Base-by-base conservation (phyloP, 2,797 vertebrate genomes). In the Leptatherina wallacei region DNA sequence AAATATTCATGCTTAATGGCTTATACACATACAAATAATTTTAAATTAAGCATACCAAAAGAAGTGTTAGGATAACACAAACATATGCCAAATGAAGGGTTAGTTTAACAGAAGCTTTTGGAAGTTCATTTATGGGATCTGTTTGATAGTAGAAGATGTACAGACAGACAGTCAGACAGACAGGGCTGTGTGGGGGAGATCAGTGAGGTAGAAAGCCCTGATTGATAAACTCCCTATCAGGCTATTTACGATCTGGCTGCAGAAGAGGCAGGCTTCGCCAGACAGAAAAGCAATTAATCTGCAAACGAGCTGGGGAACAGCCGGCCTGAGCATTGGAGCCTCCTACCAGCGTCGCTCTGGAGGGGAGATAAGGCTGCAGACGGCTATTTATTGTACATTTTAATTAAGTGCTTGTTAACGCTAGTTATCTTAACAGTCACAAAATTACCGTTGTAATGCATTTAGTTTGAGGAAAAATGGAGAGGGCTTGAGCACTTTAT, bases 381-480 rank as follows among this genome's bases (percentile, higher is more conserved):
- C 95, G 96, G 95, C 97, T 97, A 98, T 99, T 98, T 97, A 98
- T 98, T 97, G 97, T 98, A 99, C 97, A 96, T 98, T 98, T 99
- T 99, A 99, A 99, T 99, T 99, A 99, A 99, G 97, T 97, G 97
- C 97, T 99, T 98, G 97, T 99, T 99, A 98, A 98, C 96, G 96
- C 96, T 97, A 96, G 96, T 98, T 98, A 98, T 98, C 97, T 97
- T 98, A 98, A 98, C 97, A 97, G 97, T 98, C 97, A 97, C 98
- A 98, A 99, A 98, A 99, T 98, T 97, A 98, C 96, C 95, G 96
- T 97, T 98, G 96, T 98, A 98, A 97, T 97, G 97, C 95, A 96
- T 98, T 98, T 97, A 96, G 96, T 97, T 97, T 96, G 95, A 97
- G 95, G 94, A 94, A 96, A 96, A 96, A 97, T 94, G 94, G 94